Evolutionary conservation across 1,140 invertebrate genomes (phyloP).

Genomic region (Phymorhynchus buccinoides): DNA sequence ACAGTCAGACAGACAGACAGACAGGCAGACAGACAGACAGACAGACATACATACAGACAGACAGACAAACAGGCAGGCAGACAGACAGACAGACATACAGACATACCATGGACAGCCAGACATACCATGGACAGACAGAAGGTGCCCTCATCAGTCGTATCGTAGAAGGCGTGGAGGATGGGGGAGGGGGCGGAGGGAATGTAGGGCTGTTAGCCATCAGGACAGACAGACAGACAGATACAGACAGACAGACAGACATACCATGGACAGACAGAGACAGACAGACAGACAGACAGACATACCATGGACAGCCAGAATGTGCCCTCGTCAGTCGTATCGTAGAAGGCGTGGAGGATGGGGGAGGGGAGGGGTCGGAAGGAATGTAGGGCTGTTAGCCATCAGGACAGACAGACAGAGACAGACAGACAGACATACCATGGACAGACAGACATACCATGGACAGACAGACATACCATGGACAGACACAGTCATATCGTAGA

Average conservation of each 20-base stretch:
- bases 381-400: slow-evolving; percentile 72
- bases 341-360: slow-evolving; percentile 69
- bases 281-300: not conserved
- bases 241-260: not conserved
- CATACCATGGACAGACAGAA: slow-evolving; percentile 74
- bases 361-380: slow-evolving; percentile 68
- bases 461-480: slow-evolving; percentile 66
- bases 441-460: not conserved
- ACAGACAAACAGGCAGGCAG: not conserved
- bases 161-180: slow-evolving; percentile 69
- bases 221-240: not conserved
- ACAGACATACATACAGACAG: not conserved
- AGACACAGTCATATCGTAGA: slow-evolving; percentile 68
- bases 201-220: too few species aligned
- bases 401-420: not conserved
- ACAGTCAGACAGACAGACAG: not conserved
- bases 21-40: not conserved
- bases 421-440: not conserved
- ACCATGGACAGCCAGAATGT: slow-evolving; percentile 74
- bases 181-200: slow-evolving; percentile 70
- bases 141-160: slow-evolving; percentile 57
- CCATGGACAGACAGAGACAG: not conserved
- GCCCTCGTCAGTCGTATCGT: slow-evolving; percentile 59
- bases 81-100: not conserved
- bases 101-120: not conserved